Base-by-base conservation (phyloP, 2,797 vertebrate genomes). In the Acanthornis magna region DNA sequence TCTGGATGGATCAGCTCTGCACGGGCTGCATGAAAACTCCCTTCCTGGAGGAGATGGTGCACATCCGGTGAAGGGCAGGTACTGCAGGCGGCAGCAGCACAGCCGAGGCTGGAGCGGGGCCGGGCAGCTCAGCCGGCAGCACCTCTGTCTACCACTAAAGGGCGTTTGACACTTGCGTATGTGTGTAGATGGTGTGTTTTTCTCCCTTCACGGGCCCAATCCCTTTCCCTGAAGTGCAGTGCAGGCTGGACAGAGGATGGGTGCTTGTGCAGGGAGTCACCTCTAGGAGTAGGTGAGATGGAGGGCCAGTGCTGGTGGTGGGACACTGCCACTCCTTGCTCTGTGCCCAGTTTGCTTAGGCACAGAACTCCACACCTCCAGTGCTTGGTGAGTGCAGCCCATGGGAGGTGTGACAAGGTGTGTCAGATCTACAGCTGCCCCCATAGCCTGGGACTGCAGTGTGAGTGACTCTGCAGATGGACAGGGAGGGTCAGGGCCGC, bases 1-100 rank as follows among this genome's bases (percentile, higher is more conserved):
- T 98, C 82, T 98, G 98, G 98, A 98, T 98, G 98, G 98, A 98
- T 71, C 98, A 98, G 93, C 98, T 98, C 5, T 98, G 98, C 96
- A 98, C 98, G 0, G 98, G 98, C 92, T 98, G 98, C 97, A 98
- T 98, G 98, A 98, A 98, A 93, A 98, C 98, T 0, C 98, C 98
- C 47, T 98, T 98, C 90, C 97, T 98, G 12, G 96, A 98, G 16
- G 98, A 98, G 96, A 98, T 98, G 98, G 98, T 97, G 72, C 98
- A 98, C 22, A 98, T 98, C 83, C 98, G 98, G 36, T 98, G 95
- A 98, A 82, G 89, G 94, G 82, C 66, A 60, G 77, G 80, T 65
- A 62, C 62, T n/a, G 22, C 0, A 12, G 73, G 84, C 54, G 16
- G 16, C 88, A 42, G 16, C 86, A 51, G 73, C 79, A 32, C 50